phyloP scores from a whole-genome alignment of 2,113 vertebrate genomes.

The Dunckerocampus dactyliophorus region DNA sequence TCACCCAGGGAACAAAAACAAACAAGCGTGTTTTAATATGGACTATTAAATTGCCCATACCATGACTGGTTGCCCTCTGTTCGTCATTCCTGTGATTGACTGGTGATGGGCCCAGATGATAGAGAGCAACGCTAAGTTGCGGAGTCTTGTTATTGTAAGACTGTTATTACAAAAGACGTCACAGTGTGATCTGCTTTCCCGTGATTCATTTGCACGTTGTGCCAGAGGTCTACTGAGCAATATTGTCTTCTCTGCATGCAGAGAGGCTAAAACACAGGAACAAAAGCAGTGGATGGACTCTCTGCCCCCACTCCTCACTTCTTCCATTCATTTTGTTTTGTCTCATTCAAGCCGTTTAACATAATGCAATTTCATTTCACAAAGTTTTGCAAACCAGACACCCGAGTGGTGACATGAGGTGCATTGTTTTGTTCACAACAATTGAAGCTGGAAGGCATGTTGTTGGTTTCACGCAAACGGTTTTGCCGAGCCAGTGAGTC shows the following conservation, averaged over 20 bases:
- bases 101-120: not conserved
- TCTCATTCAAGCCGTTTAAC: not conserved
- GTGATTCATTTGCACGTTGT: slow-evolving; percentile 22
- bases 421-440: slow-evolving; percentile 6
- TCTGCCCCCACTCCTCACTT: not conserved
- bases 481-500: not conserved
- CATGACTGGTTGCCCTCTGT: not conserved
- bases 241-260: slow-evolving; percentile 29
- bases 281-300: slow-evolving; percentile 49
- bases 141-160: not conserved
- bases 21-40: slow-evolving; percentile 1
- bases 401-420: not conserved
- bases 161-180: too few relatives aligned
- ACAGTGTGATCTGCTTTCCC: slow-evolving; percentile 1
- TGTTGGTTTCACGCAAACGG: slow-evolving; percentile 7
- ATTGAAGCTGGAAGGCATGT: not conserved
- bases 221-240: slow-evolving; percentile 41
- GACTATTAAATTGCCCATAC: not conserved
- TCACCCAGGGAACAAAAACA: slow-evolving; percentile 2
- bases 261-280: slow-evolving; percentile 54
- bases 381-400: not conserved
- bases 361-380: not conserved
- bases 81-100: not conserved
- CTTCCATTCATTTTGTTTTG: not conserved
- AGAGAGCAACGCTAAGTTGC: not conserved